A percentile compares a stretch with the other conserved stretches of the same genome.
phyloP scores from a whole-genome alignment of 2,888 invertebrate genomes.

The Oligia strigilis region DNA sequence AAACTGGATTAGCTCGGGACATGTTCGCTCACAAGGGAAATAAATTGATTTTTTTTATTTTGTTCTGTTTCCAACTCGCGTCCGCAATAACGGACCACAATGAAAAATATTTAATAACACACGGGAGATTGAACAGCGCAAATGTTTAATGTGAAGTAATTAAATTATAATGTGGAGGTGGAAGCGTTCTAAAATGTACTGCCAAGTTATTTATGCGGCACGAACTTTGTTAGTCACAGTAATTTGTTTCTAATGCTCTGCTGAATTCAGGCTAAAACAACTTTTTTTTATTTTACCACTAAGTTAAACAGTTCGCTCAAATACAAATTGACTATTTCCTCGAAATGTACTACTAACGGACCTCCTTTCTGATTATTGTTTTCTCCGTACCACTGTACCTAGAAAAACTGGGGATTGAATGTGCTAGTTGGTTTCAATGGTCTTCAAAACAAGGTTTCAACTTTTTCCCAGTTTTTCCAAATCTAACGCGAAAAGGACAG shows the following conservation, averaged over 20 bases:
- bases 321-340: constrained; percentile 6
- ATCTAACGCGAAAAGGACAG: constrained; percentile 67
- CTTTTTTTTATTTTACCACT: neutral
- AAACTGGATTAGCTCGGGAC: constrained; percentile 89
- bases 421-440: neutral
- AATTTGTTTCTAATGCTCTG: constrained; percentile 44
- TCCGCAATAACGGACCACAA: constrained; percentile 84
- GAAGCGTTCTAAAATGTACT: constrained; percentile 41
- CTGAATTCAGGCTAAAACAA: constrained; percentile 12
- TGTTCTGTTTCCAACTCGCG: constrained; percentile 82
- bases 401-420: constrained; percentile 2
- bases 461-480: constrained; percentile 56
- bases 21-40: constrained; percentile 88
- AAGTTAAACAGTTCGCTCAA: neutral
- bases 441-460: constrained; percentile 40
- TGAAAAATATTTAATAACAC: constrained; percentile 82
- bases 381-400: neutral
- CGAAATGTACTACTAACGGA: constrained; percentile 1
- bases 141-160: constrained; percentile 71
- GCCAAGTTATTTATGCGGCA: constrained; percentile 34
- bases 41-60: constrained; percentile 88
- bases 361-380: constrained; percentile 4
- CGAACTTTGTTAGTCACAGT: constrained; percentile 18
- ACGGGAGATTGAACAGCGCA: constrained; percentile 79
- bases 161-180: constrained; percentile 58